Evolutionary conservation across 2,113 vertebrate species (phyloP).

Genomic region (Lates calcarifer): DNA sequence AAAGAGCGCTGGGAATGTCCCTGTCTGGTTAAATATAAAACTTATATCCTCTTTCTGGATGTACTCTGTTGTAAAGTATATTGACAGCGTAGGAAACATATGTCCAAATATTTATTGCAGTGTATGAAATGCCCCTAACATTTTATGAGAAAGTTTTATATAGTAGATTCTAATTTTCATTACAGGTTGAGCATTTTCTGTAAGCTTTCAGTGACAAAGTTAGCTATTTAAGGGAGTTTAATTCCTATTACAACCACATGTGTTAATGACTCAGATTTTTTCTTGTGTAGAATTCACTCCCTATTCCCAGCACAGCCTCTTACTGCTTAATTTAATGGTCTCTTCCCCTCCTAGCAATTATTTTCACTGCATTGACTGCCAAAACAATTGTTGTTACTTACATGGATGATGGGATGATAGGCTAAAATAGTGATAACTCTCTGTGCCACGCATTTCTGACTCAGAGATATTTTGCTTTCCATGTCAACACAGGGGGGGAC

Average conservation of each 20-base stretch:
- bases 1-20: slow-evolving; percentile 48
- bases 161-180: neutral
- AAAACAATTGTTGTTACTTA: slow-evolving; percentile 16
- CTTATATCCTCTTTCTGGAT: slow-evolving; percentile 41
- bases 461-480: neutral
- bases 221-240: slow-evolving; percentile 9
- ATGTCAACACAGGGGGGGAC: neutral
- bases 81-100: neutral
- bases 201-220: neutral
- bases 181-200: neutral
- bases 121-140: neutral
- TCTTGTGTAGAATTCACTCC: neutral
- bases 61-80: neutral
- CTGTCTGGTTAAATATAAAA: slow-evolving; percentile 57
- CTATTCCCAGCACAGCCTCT: slow-evolving; percentile 7
- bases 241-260: slow-evolving; percentile 16
- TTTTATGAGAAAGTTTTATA: neutral
- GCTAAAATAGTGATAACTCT: slow-evolving; percentile 14
- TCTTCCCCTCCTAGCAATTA: slow-evolving; percentile 1
- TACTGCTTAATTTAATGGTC: slow-evolving; percentile 13
- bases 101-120: neutral
- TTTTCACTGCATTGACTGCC: slow-evolving; percentile 15
- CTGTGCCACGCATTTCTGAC: neutral
- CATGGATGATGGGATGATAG: slow-evolving; percentile 16
- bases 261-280: slow-evolving; percentile 39